Percentiles rank a stretch among this genome's conserved stretches.
Evolutionary conservation across 1,140 invertebrate genomes (phyloP).

Genomic region (Cotesia vestalis): DNA sequence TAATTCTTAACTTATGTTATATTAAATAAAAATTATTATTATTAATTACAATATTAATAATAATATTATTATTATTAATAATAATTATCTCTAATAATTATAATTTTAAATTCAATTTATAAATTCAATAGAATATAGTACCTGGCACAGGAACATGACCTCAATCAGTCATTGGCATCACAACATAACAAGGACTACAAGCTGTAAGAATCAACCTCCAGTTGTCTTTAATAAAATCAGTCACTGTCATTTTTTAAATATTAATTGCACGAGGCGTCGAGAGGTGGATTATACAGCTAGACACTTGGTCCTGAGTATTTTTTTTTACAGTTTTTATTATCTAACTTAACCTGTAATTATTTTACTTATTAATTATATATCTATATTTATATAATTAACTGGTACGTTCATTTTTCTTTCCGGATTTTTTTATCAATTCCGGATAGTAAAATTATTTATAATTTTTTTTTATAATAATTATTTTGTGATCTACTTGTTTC

Average conservation of each 20-base stretch:
- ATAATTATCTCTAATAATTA: constrained; percentile 28
- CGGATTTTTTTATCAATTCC: too few relatives aligned
- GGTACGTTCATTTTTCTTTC: too few relatives aligned
- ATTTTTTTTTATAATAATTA: constrained; percentile 14
- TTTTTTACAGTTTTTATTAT: constrained; percentile 37
- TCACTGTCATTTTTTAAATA: constrained; percentile 32
- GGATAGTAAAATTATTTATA: too few relatives aligned
- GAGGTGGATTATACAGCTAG: constrained; percentile 59
- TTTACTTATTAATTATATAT: constrained; percentile 22
- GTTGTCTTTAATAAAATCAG: constrained; percentile 44
- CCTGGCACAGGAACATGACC: constrained; percentile 68
- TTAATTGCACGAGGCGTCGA: constrained; percentile 42
- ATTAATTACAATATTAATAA: constrained; percentile 19
- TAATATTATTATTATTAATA: too few relatives aligned
- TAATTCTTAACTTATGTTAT: constrained; percentile 3
- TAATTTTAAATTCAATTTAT: constrained; percentile 46
- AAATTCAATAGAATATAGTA: constrained; percentile 62
- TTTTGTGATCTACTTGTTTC: background rate
- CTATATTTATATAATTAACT: constrained; percentile 4
- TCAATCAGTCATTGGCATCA: constrained; percentile 66
- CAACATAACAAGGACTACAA: constrained; percentile 66
- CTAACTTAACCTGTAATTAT: constrained; percentile 15
- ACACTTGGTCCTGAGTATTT: constrained; percentile 67
- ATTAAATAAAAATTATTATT: background rate
- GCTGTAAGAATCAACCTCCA: constrained; percentile 52